Evolutionary conservation across 2,888 invertebrate species (phyloP), one percentile per base, ranked within the genome.

Genomic region (Aleiodes testaceus): DNA sequence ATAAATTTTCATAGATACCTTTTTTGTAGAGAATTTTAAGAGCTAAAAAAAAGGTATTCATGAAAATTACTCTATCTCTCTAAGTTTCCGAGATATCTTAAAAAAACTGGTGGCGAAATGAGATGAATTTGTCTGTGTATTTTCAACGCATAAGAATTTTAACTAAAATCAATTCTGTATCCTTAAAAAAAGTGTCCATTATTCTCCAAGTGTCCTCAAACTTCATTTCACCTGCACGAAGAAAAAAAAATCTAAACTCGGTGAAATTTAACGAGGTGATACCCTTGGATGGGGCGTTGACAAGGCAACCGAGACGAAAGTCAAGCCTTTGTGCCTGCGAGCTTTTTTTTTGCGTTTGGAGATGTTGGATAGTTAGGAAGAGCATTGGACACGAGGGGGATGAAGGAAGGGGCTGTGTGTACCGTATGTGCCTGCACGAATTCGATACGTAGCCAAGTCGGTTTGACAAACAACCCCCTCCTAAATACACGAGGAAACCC

Each of bases 261-360:
- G 12, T 16, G 36, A 59, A 42, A 42, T 42, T 44, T 63, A 63
- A 63, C 63, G 47, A 63, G 63, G 26, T 44, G 63, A 63, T 44
- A 63, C 16, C 16, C 20, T 18, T 45, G n/a, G 14, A 22, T 45
- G 45, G 63, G 63, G 63, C 45, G 63, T 63, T 63, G n/a, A 26
- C 63, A 63, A 63, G 63, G 63, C 63, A 63, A 63, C 63, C 63
- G 63, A 63, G 63, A 68, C 59, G 59, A 47, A 55, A 68, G 68
- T 68, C 49, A 68, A 68, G 68, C 68, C 61, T 42, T 59, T 61
- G 61, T 68, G 47, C 44, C 36, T 36, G 7, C 42, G n/a, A 30
- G 30, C 3, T 36, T 59, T 18, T 30, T 59, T 59, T 18, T 26
- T 42, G n/a, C 59, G 59, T 26, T 42, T 26, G 42, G 59, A 36